Evolutionary conservation across 2,888 invertebrate genomes (phyloP).

Genomic region (Cabera pusaria): DNA sequence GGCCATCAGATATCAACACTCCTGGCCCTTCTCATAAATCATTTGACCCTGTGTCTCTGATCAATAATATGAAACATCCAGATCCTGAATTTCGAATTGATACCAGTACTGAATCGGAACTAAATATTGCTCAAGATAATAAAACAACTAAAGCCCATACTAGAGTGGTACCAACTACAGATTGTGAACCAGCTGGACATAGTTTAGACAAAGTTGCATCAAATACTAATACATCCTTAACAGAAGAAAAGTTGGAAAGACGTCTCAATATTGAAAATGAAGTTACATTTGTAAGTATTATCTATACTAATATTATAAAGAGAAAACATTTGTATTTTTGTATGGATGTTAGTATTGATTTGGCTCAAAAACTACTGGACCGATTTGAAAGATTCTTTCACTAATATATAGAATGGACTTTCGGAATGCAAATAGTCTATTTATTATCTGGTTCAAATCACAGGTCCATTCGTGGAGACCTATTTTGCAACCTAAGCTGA

Average conservation of each 20-base stretch:
- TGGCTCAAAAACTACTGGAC: too few species aligned
- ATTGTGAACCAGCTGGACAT: not conserved
- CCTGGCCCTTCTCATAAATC: conserved; percentile 40
- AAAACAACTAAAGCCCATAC: too few species aligned
- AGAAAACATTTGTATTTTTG: too few species aligned
- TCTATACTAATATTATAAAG: too few species aligned
- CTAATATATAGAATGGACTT: too few species aligned
- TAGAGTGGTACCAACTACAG: conserved; percentile 8
- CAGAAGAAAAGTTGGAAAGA: conserved; percentile 61
- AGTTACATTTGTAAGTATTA: conserved; percentile 72
- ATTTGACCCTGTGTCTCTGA: conserved; percentile 47
- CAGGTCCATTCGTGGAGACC: too few species aligned
- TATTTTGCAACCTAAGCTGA: too few species aligned
- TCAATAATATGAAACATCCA: conserved; percentile 35
- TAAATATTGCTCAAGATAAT: conserved; percentile 13
- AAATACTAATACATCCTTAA: conserved; percentile 32
- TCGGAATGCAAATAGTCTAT: too few species aligned
- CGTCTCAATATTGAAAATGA: conserved; percentile 72
- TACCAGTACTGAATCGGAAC: conserved; percentile 7
- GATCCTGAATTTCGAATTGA: conserved; percentile 12
- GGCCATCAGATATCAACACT: conserved; percentile 15
- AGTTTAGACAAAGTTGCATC: conserved; percentile 11
- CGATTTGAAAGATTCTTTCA: too few species aligned
- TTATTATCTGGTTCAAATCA: too few species aligned
- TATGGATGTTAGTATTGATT: too few species aligned